A percentile compares a stretch with the other conserved stretches of the same genome.
Conservation (phyloP, 2,888 invertebrate genomes). For the Antitype chi region DNA sequence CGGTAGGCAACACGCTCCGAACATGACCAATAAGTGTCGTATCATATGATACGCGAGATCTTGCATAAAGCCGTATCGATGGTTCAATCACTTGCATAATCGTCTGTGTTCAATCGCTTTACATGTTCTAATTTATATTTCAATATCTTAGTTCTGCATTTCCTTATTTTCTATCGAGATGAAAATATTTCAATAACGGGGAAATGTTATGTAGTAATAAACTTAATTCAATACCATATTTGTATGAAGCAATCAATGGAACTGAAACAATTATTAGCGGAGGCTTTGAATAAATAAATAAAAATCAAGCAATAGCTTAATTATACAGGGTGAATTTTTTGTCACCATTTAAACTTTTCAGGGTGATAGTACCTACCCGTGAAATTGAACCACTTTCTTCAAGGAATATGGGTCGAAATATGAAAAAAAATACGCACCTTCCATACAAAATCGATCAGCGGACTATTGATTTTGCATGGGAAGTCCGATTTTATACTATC, state of each 20-base stretch:
- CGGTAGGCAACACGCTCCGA: constrained; percentile 78
- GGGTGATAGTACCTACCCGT: too few species aligned
- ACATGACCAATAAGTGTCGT: constrained; percentile 47
- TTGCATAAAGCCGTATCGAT: constrained; percentile 57
- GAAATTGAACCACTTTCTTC: too few species aligned
- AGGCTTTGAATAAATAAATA: constrained; percentile 24
- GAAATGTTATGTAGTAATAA: constrained; percentile 33
- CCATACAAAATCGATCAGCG: too few species aligned
- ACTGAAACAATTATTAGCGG: constrained; percentile 23
- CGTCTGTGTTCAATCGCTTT: constrained; percentile 40
- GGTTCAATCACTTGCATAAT: constrained; percentile 53
- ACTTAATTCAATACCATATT: constrained; percentile 20
- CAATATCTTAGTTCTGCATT: constrained; percentile 50
- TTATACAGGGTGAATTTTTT: too few species aligned
- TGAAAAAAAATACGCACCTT: too few species aligned
- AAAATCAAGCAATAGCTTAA: not conserved
- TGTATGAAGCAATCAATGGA: constrained; percentile 30
- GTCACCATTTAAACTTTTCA: too few species aligned
- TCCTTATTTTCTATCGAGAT: constrained; percentile 56
- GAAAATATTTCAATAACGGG: constrained; percentile 50
- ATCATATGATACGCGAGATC: constrained; percentile 51
- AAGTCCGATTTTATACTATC: too few species aligned
- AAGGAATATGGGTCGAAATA: too few species aligned
- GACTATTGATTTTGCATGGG: too few species aligned
- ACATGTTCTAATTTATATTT: constrained; percentile 57